phyloP scores from a whole-genome alignment of 64 coral and sea anemone species.

The Trachythela sp. region DNA sequence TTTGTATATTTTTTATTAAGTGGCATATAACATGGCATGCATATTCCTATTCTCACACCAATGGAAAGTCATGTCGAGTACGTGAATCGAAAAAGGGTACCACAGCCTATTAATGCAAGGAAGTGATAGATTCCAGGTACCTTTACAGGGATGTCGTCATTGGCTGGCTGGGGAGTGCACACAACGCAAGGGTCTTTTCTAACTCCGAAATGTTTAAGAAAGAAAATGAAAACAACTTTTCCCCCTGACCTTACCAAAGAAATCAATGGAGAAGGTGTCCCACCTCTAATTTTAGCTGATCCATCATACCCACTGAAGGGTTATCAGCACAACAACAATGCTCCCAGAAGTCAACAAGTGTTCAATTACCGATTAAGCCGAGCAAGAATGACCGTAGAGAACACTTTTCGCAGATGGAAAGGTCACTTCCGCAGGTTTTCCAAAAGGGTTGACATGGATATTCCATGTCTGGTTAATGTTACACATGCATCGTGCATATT shows the following conservation, averaged over 20 bases:
- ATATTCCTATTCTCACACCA: slow-evolving; percentile 53
- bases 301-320: slow-evolving; percentile 50
- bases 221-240: slow-evolving; percentile 20
- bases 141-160: slow-evolving; percentile 47
- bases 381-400: slow-evolving; percentile 23
- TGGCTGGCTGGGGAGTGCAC: slow-evolving; percentile 53
- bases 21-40: no score
- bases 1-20: no score
- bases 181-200: slow-evolving; percentile 40
- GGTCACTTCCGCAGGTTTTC: background rate
- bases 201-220: slow-evolving; percentile 29
- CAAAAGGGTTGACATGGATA: background rate
- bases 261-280: slow-evolving; percentile 17
- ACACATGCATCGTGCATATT: background rate
- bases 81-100: slow-evolving; percentile 49
- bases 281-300: slow-evolving; percentile 38
- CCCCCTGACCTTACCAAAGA: background rate
- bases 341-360: background rate
- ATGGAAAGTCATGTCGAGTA: slow-evolving; percentile 26
- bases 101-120: slow-evolving; percentile 46
- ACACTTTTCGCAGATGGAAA: background rate
- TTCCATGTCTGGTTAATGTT: background rate
- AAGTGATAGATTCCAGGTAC: slow-evolving; percentile 32
- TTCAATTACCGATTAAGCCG: slow-evolving; percentile 51
- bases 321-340: slow-evolving; percentile 26